Percentiles rank a stretch among this genome's conserved stretches.
phyloP scores from a whole-genome alignment of 2,113 vertebrate species.

The Carassius gibelio region DNA sequence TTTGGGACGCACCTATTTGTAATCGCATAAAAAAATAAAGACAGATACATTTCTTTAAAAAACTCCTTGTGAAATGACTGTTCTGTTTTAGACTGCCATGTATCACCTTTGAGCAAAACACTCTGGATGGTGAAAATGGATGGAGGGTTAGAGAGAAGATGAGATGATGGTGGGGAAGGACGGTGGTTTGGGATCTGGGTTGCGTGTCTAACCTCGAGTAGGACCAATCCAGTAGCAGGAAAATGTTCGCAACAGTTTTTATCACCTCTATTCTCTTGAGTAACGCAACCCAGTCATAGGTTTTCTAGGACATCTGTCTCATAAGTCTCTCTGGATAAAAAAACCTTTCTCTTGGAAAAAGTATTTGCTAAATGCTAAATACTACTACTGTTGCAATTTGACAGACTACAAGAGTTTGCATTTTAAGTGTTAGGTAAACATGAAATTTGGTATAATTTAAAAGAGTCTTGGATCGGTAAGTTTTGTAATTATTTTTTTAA shows the following conservation, averaged over 20 bases:
- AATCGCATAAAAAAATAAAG: neutral
- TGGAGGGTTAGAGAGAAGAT: neutral
- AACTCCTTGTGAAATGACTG: no score
- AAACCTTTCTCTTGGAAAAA: neutral
- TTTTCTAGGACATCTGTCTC: conserved; percentile 13
- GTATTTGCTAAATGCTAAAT: neutral
- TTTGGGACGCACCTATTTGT: neutral
- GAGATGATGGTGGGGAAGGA: neutral
- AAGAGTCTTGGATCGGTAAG: no score
- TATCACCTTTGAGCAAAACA: neutral
- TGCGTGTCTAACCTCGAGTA: neutral
- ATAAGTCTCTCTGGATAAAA: neutral
- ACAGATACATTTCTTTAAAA: neutral
- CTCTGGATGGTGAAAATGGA: neutral
- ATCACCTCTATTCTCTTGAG: conserved; percentile 4
- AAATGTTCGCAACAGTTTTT: conserved; percentile 1
- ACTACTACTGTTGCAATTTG: neutral
- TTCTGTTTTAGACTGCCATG: neutral
- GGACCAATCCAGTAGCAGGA: neutral
- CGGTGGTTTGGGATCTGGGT: neutral
- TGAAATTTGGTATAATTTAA: no score
- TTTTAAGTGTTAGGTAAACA: no score
- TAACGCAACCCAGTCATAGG: neutral
- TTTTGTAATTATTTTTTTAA: no score
- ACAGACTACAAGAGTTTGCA: no score